phyloP scores from a whole-genome alignment of 2,888 invertebrate species.

The Macrophya alboannulata region DNA sequence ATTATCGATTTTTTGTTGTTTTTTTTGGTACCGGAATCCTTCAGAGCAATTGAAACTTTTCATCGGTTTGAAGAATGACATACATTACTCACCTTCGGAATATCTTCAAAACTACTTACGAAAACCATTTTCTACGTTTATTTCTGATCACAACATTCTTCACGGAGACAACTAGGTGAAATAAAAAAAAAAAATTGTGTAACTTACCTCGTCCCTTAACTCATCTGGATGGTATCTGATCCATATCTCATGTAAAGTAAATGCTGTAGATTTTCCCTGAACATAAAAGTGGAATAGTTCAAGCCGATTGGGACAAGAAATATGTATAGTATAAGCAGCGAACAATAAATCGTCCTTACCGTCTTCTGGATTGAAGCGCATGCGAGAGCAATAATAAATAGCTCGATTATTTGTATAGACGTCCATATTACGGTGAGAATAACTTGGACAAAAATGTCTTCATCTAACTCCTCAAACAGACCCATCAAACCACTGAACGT shows the following conservation, averaged over 20 bases:
- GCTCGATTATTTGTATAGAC: background rate
- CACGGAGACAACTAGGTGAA: background rate
- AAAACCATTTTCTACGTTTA: too few relatives aligned
- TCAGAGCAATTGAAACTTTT: too few relatives aligned
- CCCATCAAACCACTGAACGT: background rate
- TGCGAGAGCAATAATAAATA: background rate
- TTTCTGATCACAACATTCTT: too few relatives aligned
- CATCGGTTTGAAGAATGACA: too few relatives aligned
- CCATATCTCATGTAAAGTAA: background rate
- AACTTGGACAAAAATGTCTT: background rate
- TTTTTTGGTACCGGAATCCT: too few relatives aligned
- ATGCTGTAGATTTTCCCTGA: slow-evolving; percentile 4
- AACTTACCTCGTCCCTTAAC: slow-evolving; percentile 27
- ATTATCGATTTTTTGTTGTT: too few relatives aligned
- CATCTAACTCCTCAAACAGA: background rate
- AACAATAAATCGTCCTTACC: background rate
- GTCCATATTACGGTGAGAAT: background rate
- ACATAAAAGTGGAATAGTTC: background rate
- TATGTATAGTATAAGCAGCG: background rate
- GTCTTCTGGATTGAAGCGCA: background rate
- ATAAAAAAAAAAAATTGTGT: background rate
- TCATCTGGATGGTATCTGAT: background rate
- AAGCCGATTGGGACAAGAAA: background rate
- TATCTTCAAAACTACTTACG: background rate
- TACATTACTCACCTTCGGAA: too few relatives aligned